phyloP scores from a whole-genome alignment of 1,140 invertebrate genomes.

The Neotoxoptera formosana region DNA sequence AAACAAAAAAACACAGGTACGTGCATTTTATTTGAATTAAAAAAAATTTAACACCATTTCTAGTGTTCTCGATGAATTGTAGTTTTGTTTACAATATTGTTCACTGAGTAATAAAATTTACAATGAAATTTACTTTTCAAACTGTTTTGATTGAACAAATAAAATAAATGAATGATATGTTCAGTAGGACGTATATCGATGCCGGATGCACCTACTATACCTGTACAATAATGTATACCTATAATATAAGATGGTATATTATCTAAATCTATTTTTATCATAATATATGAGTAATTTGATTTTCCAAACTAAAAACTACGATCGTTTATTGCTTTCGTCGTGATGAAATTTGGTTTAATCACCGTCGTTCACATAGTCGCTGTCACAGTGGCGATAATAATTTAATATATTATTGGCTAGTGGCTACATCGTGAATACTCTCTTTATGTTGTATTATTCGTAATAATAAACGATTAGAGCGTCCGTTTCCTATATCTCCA shows the following conservation, averaged over 20 bases:
- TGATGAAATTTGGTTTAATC: background rate
- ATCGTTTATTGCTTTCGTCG: background rate
- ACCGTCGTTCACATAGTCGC: background rate
- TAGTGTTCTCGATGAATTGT: background rate
- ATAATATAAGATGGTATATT: background rate
- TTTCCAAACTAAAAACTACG: too few species aligned
- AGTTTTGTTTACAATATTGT: background rate
- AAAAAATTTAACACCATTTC: too few species aligned
- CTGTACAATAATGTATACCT: too few species aligned
- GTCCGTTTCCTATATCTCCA: background rate
- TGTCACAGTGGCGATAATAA: background rate
- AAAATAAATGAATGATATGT: background rate
- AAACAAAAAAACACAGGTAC: background rate
- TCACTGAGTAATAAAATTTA: background rate
- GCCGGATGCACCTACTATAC: too few species aligned
- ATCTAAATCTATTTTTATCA: background rate
- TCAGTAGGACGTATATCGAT: too few species aligned
- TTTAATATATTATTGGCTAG: background rate
- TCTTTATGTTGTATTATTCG: background rate
- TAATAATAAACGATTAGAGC: background rate
- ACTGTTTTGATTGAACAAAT: background rate
- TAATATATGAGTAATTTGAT: too few species aligned
- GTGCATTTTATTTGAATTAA: background rate
- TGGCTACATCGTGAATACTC: background rate
- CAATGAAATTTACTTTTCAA: background rate